phyloP scores from a whole-genome alignment of 92 coral and sea anemone genomes.

The Montipora capitata region DNA sequence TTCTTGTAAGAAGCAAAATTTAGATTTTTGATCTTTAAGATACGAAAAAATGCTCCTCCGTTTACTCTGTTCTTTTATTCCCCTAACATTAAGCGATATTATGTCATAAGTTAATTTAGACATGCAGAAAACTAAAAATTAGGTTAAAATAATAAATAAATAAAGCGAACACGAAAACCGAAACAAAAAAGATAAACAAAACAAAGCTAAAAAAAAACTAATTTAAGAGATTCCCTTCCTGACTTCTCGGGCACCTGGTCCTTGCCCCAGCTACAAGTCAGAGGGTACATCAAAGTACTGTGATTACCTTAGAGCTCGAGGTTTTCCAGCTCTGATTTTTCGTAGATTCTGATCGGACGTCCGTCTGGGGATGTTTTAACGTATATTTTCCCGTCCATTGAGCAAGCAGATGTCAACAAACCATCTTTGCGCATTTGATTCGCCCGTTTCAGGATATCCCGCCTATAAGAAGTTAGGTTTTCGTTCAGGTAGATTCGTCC shows the following conservation, averaged over 20 bases:
- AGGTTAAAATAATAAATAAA: not conserved
- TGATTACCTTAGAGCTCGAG: not conserved
- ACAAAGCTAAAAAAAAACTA: not conserved
- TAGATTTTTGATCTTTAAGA: too few species aligned
- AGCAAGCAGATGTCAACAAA: not conserved
- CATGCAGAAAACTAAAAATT: too few species aligned
- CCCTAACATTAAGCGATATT: conserved; percentile 1
- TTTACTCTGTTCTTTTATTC: not conserved
- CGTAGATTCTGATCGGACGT: not conserved
- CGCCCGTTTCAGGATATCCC: not conserved
- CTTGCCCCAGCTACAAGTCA: not conserved
- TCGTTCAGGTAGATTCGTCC: not conserved
- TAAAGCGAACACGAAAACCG: too few species aligned
- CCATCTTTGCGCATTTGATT: not conserved
- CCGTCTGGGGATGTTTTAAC: conserved; percentile 12
- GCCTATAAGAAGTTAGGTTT: not conserved
- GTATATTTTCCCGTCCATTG: not conserved
- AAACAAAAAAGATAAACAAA: not conserved
- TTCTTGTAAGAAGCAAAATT: too few species aligned
- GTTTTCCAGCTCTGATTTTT: not conserved
- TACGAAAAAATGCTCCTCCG: conserved; percentile 1
- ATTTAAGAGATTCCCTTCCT: not conserved
- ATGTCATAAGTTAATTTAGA: not conserved
- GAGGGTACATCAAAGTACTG: too few species aligned
- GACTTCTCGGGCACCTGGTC: not conserved